Base-by-base conservation (phyloP, 2,113 vertebrate species). In the Suricata suricatta region DNA sequence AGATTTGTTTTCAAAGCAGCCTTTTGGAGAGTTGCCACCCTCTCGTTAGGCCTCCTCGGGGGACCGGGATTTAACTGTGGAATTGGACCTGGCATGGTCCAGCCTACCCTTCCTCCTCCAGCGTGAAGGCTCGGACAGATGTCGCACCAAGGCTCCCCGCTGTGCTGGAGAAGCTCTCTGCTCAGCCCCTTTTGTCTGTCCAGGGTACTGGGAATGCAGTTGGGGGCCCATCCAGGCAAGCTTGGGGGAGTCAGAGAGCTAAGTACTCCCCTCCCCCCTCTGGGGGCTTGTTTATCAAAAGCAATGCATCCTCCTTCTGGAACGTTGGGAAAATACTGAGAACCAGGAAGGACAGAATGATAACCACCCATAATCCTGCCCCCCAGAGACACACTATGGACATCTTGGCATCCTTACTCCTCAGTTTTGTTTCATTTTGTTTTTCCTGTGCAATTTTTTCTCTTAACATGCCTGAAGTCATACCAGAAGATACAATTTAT, bases 301-400 rank as follows among this genome's bases (percentile, higher is more conserved):
- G 50, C 63, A 60, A 0, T 33, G 9, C 52, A 19, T 29, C 41
- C 41, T 72, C 68, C 19, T 63, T 33, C 23, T 47, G 23, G 79
- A 84, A 88, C n/a, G 57, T 91, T 93, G 71, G n/a, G 50, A 72
- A 88, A 88, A 82, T 84, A 88, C 1, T 74, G 86, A 63, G 68
- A 83, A 68, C 52, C 4, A 69, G 21, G 76, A 87, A 83, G 90
- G 57, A 64, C 85, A 63, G 44, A 81, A 50, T 35, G 57, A 64
- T 44, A 38, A 31, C 50, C 72, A 31, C 82, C 52, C 27, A 11
- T 52, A 44, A 15, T 52, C 47, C 82, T 57, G 31, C 35, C 50
- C 11, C 21, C 0, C 68, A 29, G 72, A 83, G 50, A 81, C 44
- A 17, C 29, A 1, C 69, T 54, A 21, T 8, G 11, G 38, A 66